Evolutionary conservation across 2,888 invertebrate genomes (phyloP).

Genomic region (Drosophila vallismaia): DNA sequence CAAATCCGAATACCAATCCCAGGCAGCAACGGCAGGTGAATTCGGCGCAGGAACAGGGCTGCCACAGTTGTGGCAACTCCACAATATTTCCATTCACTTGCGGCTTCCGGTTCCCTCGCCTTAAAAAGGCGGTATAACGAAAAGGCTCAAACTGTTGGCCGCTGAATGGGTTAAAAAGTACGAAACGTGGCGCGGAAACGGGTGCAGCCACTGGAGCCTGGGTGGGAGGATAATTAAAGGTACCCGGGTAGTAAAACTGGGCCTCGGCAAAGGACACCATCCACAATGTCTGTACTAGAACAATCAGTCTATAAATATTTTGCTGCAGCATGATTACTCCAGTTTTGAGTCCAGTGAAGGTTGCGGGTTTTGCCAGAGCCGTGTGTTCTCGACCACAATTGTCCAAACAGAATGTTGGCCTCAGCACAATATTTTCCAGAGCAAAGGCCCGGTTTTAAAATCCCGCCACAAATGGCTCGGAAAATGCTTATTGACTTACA

Average conservation of each 20-base stretch:
- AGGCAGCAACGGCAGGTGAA: constrained; percentile 63
- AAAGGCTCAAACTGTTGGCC: constrained; percentile 37
- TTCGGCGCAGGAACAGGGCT: constrained; percentile 60
- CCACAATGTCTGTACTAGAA: constrained; percentile 7
- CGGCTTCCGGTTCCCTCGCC: constrained; percentile 8
- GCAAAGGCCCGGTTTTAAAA: constrained; percentile 13
- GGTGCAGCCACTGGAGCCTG: not conserved
- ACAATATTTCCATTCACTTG: constrained; percentile 54
- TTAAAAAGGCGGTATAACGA: constrained; percentile 14
- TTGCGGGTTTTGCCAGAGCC: constrained; percentile 5
- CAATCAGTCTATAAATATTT: constrained; percentile 38
- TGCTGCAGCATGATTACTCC: constrained; percentile 46
- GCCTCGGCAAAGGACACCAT: constrained; percentile 37
- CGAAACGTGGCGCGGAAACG: constrained; percentile 7
- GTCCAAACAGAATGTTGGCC: constrained; percentile 66
- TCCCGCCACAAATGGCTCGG: constrained; percentile 61
- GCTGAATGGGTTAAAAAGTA: constrained; percentile 50
- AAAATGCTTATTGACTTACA: constrained; percentile 63
- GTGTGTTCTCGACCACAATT: constrained; percentile 64
- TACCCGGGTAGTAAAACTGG: constrained; percentile 3
- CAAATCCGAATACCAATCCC: constrained; percentile 52
- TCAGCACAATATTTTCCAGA: constrained; percentile 15
- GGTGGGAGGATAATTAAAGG: constrained; percentile 1
- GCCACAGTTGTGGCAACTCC: constrained; percentile 60
- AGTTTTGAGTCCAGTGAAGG: constrained; percentile 41